Percentiles rank a stretch among this genome's conserved stretches.
Conservation (phyloP, 2,113 vertebrate species). For the Callopanchax toddi region DNA sequence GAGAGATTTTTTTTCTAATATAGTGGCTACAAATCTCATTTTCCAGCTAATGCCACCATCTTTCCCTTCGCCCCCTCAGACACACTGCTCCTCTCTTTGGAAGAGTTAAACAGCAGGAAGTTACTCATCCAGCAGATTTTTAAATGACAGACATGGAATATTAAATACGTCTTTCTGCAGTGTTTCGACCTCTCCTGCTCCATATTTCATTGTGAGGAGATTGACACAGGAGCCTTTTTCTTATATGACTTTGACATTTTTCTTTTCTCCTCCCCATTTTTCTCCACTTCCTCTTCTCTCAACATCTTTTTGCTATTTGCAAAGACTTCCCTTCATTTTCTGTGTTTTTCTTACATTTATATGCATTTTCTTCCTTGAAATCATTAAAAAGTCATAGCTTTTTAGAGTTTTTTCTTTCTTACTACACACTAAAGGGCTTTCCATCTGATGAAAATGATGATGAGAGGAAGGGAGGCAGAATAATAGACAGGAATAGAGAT, state of each 20-base stretch:
- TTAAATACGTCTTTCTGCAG: conserved; percentile 32
- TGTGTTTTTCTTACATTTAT: conserved; percentile 7
- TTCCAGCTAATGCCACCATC: conserved; percentile 20
- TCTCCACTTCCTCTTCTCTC: background rate
- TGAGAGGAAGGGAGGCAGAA: background rate
- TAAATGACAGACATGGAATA: conserved; percentile 26
- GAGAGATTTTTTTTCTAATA: background rate
- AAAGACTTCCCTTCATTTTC: conserved; percentile 4
- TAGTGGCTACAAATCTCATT: conserved; percentile 38
- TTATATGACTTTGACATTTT: conserved; percentile 13
- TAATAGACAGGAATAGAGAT: conserved; percentile 1
- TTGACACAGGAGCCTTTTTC: conserved; percentile 24
- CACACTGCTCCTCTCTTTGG: conserved; percentile 1
- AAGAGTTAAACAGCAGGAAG: conserved; percentile 25
- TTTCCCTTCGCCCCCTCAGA: conserved; percentile 3
- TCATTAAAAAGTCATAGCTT: conserved; percentile 38
- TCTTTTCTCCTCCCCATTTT: conserved; percentile 2
- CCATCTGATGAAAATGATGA: conserved; percentile 4
- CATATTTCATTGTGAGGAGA: conserved; percentile 22
- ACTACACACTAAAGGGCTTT: conserved; percentile 29
- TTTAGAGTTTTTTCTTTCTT: conserved; percentile 34
- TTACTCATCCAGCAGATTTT: conserved; percentile 32
- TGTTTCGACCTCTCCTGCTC: conserved; percentile 3
- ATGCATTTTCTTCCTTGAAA: conserved; percentile 15
- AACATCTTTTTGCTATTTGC: conserved; percentile 34